A percentile compares a stretch with the other conserved stretches of the same genome.
phyloP scores from a whole-genome alignment of 37 sponge, comb jelly and placozoan genomes.

The Aplysina aerophoba region DNA sequence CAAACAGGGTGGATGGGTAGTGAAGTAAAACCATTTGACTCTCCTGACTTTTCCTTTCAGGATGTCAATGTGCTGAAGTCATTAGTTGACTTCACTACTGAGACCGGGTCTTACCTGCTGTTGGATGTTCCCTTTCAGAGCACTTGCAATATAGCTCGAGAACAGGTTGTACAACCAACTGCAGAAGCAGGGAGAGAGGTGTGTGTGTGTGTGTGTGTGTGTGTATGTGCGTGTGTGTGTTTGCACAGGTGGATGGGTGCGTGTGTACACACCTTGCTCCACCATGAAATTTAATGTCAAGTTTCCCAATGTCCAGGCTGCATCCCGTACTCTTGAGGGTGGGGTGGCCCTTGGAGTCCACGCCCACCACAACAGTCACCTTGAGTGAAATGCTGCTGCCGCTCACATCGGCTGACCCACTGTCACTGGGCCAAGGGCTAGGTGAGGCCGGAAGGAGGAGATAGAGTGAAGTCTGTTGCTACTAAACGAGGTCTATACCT shows the following conservation, averaged over 20 bases:
- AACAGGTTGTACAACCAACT: slow-evolving; percentile 95
- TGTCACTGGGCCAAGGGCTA: slow-evolving; percentile 54
- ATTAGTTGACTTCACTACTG: background rate
- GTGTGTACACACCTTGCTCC: slow-evolving; percentile 71
- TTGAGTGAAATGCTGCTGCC: slow-evolving; percentile 54
- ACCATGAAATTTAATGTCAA: slow-evolving; percentile 81
- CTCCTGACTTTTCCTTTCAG: background rate
- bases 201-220: slow-evolving; percentile 30
- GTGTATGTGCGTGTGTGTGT: slow-evolving; percentile 29
- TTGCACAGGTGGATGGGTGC: background rate
- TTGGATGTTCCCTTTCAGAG: slow-evolving; percentile 69
- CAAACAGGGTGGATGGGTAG: background rate
- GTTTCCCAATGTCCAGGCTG: slow-evolving; percentile 67
- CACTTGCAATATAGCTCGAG: slow-evolving; percentile 56
- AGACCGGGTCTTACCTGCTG: slow-evolving; percentile 44
- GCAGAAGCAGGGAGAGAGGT: background rate
- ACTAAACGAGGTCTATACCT: slow-evolving; percentile 67
- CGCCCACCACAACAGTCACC: slow-evolving; percentile 50
- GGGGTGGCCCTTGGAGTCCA: slow-evolving; percentile 71
- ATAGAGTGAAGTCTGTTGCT: no score
- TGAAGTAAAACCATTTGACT: background rate
- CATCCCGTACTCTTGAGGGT: slow-evolving; percentile 72
- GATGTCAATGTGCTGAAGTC: background rate
- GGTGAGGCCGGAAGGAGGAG: no score
- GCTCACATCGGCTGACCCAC: slow-evolving; percentile 71